A percentile compares a stretch with the other conserved stretches of the same genome.
Conservation (phyloP, 2,797 vertebrate genomes). For the Fistularia tabacaria region DNA sequence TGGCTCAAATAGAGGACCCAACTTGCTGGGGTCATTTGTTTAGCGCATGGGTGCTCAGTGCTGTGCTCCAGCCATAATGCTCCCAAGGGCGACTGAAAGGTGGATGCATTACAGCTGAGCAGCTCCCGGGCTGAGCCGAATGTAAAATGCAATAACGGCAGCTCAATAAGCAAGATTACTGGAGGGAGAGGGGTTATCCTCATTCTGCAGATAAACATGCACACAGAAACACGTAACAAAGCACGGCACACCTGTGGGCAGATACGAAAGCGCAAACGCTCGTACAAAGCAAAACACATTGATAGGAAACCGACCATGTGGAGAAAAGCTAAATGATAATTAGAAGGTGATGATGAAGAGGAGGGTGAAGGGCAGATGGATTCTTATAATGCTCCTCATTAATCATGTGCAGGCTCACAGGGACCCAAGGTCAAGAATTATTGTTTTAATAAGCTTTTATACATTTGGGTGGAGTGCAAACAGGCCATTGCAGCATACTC, state of each 20-base stretch:
- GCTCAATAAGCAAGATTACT: conserved; percentile 56
- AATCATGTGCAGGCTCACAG: conserved; percentile 45
- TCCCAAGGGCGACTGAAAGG: conserved; percentile 19
- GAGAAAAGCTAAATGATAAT: conserved; percentile 26
- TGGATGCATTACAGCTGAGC: conserved; percentile 40
- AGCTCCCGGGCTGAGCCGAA: conserved; percentile 47
- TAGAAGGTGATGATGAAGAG: conserved; percentile 25
- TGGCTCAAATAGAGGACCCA: conserved; percentile 25
- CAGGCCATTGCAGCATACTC: not conserved
- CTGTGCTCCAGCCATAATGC: conserved; percentile 38
- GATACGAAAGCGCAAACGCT: not conserved
- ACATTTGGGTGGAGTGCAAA: conserved; percentile 4
- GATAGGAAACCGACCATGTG: conserved; percentile 34
- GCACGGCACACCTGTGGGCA: conserved; percentile 20
- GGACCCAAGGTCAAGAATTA: conserved; percentile 37
- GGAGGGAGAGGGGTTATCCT: conserved; percentile 45
- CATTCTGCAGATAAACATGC: conserved; percentile 37
- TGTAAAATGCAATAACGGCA: conserved; percentile 63
- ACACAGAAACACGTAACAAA: conserved; percentile 31
- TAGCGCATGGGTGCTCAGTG: conserved; percentile 20
- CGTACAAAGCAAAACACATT: not conserved
- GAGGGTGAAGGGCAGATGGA: conserved; percentile 28
- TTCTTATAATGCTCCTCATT: conserved; percentile 39
- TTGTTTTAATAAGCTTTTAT: conserved; percentile 16
- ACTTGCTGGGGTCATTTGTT: conserved; percentile 26